phyloP scores from a whole-genome alignment of 2,888 invertebrate species.

The Drosophila monieri region DNA sequence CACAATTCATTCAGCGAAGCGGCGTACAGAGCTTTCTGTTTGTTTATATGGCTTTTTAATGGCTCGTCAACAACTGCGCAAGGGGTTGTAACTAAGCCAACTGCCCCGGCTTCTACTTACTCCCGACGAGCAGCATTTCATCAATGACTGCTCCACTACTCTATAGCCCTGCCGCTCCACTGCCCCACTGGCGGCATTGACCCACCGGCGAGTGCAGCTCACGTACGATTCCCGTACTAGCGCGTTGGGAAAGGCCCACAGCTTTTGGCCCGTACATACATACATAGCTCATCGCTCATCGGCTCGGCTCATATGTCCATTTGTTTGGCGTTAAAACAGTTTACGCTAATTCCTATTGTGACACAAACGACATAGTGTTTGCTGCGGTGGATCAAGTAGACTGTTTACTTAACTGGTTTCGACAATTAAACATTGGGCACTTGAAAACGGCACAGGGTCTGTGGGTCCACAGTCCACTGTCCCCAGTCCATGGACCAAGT shows the following conservation, averaged over 20 bases:
- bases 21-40: conserved; percentile 52
- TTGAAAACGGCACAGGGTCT: conserved; percentile 52
- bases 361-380: conserved; percentile 57
- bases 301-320: conserved; percentile 20
- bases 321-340: conserved; percentile 72
- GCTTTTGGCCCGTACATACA: too few relatives aligned
- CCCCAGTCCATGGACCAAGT: conserved; percentile 49
- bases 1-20: conserved; percentile 46
- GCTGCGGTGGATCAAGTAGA: conserved; percentile 48
- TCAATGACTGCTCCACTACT: conserved; percentile 45
- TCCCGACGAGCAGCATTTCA: conserved; percentile 49
- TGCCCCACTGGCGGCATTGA: conserved; percentile 54
- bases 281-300: neutral
- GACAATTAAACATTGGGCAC: conserved; percentile 60
- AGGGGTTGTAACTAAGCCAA: conserved; percentile 56
- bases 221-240: conserved; percentile 31
- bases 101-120: conserved; percentile 46
- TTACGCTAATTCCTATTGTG: conserved; percentile 77
- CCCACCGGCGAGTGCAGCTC: conserved; percentile 41
- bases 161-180: conserved; percentile 8
- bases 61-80: conserved; percentile 59
- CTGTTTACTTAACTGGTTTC: conserved; percentile 66
- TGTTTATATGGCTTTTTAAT: conserved; percentile 76
- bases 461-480: conserved; percentile 17
- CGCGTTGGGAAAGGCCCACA: conserved; percentile 48